These are phyloP conservation scores for Sterna hirundo DNA, from an alignment of 2,113 vertebrate species.

Conservation along the genomic window DNA sequence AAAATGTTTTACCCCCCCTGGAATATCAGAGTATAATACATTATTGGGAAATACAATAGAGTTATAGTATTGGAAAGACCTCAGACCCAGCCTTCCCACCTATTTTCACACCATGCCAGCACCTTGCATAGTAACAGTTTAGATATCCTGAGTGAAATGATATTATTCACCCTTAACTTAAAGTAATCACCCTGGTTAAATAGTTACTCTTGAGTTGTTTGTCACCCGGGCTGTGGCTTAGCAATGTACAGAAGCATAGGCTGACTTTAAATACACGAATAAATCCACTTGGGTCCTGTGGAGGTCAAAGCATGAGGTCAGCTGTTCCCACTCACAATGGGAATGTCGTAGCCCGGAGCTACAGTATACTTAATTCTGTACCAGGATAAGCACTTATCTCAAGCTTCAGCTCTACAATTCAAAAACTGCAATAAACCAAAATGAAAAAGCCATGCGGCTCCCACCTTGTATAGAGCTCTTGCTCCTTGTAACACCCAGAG, in stretches of 20 bases:
- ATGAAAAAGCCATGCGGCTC: neutral
- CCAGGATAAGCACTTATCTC: neutral
- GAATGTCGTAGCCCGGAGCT: neutral
- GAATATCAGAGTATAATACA: neutral
- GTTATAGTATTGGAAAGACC: neutral
- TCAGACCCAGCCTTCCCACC: neutral
- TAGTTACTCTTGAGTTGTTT: constrained; percentile 14
- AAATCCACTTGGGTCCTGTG: constrained; percentile 18
- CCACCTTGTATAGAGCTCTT: neutral
- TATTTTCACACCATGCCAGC: neutral
- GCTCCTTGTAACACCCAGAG: neutral
- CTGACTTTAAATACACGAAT: constrained; percentile 16
- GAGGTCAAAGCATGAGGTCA: constrained; percentile 30
- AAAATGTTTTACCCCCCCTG: neutral
- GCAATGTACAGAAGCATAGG: neutral
- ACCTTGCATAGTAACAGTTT: constrained; percentile 24
- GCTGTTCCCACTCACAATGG: neutral
- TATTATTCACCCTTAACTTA: neutral
- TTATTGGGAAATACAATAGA: neutral
- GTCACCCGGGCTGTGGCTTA: constrained; percentile 8
- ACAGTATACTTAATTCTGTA: neutral
- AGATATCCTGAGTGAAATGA: neutral
- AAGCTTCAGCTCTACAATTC: neutral
- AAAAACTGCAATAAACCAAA: neutral
- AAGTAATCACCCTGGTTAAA: neutral